phyloP scores from a whole-genome alignment of 2,888 invertebrate genomes.

The Athalia cordata region DNA sequence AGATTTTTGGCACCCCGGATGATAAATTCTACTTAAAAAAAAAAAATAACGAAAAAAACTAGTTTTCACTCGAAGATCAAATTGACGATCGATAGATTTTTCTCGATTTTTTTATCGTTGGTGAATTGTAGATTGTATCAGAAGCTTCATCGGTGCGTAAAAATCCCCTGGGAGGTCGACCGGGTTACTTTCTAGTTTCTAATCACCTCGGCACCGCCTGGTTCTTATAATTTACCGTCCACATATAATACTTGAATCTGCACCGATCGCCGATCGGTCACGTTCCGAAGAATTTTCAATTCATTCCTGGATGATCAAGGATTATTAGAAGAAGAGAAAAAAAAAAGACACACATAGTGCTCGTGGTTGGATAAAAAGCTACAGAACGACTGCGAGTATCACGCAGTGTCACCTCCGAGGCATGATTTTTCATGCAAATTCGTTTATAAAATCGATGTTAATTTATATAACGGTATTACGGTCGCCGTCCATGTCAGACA shows the following conservation, averaged over 20 bases:
- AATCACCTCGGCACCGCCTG: slow-evolving; percentile 38
- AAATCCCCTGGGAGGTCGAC: slow-evolving; percentile 54
- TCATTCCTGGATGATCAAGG: too few relatives aligned
- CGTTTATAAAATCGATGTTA: slow-evolving; percentile 62
- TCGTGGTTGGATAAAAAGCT: too few relatives aligned
- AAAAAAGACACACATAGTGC: too few relatives aligned
- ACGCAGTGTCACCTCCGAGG: not conserved
- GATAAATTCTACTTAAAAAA: too few relatives aligned
- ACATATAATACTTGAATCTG: too few relatives aligned
- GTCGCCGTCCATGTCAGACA: slow-evolving; percentile 54
- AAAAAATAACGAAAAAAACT: too few relatives aligned
- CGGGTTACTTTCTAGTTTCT: slow-evolving; percentile 56
- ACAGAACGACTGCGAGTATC: not conserved
- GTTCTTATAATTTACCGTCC: slow-evolving; percentile 47
- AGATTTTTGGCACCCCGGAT: too few relatives aligned
- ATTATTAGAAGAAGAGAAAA: too few relatives aligned
- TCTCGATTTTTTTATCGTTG: not conserved
- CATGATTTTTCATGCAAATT: slow-evolving; percentile 59
- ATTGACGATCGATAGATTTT: not conserved
- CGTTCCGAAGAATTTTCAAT: slow-evolving; percentile 6
- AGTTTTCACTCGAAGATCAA: too few relatives aligned
- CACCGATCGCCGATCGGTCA: too few relatives aligned
- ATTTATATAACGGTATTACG: slow-evolving; percentile 64
- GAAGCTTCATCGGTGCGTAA: not conserved
- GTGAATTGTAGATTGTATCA: not conserved